phyloP scores from a whole-genome alignment of 2,113 vertebrate genomes.

The Dromaius novaehollandiae region DNA sequence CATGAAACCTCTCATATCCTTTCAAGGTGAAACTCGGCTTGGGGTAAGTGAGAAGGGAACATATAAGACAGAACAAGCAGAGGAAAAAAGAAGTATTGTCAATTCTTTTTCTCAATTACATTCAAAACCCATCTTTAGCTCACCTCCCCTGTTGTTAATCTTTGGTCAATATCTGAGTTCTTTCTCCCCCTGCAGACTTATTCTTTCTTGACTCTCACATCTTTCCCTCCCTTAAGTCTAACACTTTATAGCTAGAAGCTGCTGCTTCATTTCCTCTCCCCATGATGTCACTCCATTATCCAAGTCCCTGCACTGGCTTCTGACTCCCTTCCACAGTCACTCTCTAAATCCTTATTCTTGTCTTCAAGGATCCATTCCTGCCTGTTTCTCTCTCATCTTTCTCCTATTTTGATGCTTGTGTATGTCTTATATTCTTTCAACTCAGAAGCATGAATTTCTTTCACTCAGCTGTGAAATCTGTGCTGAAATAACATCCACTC shows the following conservation, averaged over 20 bases:
- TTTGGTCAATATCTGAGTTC: constrained; percentile 13
- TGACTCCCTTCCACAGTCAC: constrained; percentile 6
- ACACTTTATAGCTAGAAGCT: constrained; percentile 10
- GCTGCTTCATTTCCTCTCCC: not conserved
- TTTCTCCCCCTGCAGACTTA: not conserved
- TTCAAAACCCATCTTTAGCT: not conserved
- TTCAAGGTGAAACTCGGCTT: not conserved
- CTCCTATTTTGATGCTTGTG: not conserved
- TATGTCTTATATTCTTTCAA: not conserved
- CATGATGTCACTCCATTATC: not conserved
- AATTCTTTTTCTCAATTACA: constrained; percentile 7
- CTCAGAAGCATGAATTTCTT: not conserved
- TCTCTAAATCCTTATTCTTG: not conserved
- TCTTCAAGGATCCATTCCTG: not conserved
- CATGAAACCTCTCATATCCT: not conserved
- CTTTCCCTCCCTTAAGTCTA: not conserved
- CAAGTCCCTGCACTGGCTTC: not conserved
- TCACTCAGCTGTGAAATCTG: not conserved
- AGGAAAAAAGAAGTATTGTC: not conserved
- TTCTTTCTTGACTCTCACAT: constrained; percentile 15
- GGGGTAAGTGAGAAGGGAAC: not conserved
- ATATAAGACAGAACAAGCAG: not conserved
- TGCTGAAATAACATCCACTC: not conserved
- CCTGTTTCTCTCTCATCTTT: not conserved
- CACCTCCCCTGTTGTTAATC: constrained; percentile 39